These are phyloP conservation scores for Aproaerema taeniolella DNA, from an alignment of 2,888 invertebrate genomes.

Conservation along the genomic window DNA sequence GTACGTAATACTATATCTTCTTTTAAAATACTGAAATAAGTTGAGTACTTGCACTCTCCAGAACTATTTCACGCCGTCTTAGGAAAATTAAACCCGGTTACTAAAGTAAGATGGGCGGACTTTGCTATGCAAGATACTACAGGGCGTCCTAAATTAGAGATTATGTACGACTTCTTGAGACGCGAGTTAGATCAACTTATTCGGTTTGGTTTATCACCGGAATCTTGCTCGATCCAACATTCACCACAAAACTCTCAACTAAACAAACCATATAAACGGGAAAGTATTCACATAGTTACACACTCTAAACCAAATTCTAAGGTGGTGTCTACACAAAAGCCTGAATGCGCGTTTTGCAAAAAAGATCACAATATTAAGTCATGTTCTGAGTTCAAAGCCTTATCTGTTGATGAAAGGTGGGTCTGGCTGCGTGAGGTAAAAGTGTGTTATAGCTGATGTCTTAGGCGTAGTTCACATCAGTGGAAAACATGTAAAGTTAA, in stretches of 20 bases:
- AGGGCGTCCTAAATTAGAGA: constrained; percentile 6
- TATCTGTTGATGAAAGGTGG: constrained; percentile 1
- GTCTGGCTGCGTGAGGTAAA: background rate
- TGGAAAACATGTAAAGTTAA: background rate
- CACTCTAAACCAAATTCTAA: background rate
- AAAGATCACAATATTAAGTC: constrained; percentile 6
- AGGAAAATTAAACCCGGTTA: constrained; percentile 7
- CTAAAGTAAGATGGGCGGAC: constrained; percentile 10
- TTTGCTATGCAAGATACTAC: constrained; percentile 3
- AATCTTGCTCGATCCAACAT: background rate
- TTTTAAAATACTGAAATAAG: constrained; percentile 12
- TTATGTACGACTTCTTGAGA: constrained; percentile 9
- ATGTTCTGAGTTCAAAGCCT: constrained; percentile 1
- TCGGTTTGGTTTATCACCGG: constrained; percentile 9
- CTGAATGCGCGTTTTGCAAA: constrained; percentile 9
- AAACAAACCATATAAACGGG: background rate
- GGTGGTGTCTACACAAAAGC: background rate
- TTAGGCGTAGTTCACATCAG: background rate
- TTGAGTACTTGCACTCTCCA: constrained; percentile 11
- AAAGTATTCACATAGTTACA: background rate
- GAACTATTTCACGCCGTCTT: constrained; percentile 8
- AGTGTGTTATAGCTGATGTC: background rate
- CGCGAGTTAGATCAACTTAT: constrained; percentile 7
- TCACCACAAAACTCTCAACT: too few relatives aligned
- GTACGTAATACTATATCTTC: background rate